Evolutionary conservation across 2,113 vertebrate species (phyloP).

Genomic region (Octodon degus): DNA sequence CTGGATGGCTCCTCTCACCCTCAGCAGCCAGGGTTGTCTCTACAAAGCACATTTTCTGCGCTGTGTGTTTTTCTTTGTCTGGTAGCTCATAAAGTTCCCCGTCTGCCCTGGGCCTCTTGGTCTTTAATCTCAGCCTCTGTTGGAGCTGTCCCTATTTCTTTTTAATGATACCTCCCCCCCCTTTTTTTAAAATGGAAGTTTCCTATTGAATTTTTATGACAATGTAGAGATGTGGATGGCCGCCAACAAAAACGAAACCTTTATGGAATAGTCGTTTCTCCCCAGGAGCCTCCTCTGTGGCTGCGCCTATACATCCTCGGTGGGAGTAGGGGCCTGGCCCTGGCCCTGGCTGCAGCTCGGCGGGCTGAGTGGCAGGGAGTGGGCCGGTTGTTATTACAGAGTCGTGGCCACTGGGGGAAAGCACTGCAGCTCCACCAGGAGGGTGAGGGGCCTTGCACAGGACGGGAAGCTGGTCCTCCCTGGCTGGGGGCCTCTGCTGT

Average conservation of each 20-base stretch:
- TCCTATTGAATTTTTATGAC: slow-evolving; percentile 77
- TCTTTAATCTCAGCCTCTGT: slow-evolving; percentile 69
- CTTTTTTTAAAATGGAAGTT: slow-evolving; percentile 61
- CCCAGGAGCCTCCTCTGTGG: slow-evolving; percentile 56
- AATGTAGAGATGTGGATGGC: slow-evolving; percentile 65
- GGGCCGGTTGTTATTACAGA: background rate
- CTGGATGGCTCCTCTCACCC: rapidly evolving
- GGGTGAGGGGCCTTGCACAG: rapidly evolving
- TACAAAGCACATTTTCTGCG: background rate
- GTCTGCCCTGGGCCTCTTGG: background rate
- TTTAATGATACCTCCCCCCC: slow-evolving; percentile 66
- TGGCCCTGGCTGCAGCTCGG: slow-evolving; percentile 10
- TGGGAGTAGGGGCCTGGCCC: background rate
- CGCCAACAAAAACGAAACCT: slow-evolving; percentile 77
- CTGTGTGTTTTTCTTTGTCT: slow-evolving; percentile 58
- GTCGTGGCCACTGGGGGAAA: background rate
- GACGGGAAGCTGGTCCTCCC: background rate
- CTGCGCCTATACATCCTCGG: background rate
- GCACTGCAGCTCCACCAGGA: background rate
- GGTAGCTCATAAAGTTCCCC: slow-evolving; percentile 56
- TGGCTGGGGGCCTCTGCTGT: background rate
- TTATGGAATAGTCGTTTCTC: slow-evolving; percentile 71
- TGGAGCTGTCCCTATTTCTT: slow-evolving; percentile 65
- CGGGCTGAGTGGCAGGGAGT: background rate
- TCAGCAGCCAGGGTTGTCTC: background rate